Evolutionary conservation across 2,113 vertebrate genomes (phyloP).

Genomic region (Saiga tatarica): DNA sequence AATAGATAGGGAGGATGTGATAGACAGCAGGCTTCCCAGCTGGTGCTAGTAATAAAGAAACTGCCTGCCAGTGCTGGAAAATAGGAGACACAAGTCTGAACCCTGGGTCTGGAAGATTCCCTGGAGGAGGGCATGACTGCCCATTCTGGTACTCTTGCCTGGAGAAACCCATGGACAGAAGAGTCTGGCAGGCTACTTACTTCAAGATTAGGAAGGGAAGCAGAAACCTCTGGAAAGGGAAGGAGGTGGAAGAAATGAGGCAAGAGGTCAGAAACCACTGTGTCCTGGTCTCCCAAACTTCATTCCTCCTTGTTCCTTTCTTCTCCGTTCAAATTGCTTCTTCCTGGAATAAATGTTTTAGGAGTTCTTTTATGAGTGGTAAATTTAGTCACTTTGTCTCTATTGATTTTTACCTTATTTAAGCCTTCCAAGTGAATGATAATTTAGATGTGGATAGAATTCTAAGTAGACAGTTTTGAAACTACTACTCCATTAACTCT

Average conservation of each 20-base stretch:
- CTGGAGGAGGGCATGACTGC: background rate
- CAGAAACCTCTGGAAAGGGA: background rate
- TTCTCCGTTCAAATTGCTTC: background rate
- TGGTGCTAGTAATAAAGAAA: background rate
- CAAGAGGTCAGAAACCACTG: background rate
- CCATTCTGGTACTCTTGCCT: background rate
- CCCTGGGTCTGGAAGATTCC: background rate
- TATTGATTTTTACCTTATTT: background rate
- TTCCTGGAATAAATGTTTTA: background rate
- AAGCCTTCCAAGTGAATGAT: background rate
- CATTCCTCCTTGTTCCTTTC: background rate
- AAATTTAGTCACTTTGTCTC: background rate
- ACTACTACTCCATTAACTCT: background rate
- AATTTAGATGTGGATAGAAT: background rate
- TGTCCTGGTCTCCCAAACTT: background rate
- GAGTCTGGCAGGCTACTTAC: background rate
- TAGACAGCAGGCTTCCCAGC: background rate
- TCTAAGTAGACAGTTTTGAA: background rate
- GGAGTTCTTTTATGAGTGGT: background rate
- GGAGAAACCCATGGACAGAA: background rate
- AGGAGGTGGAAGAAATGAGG: background rate
- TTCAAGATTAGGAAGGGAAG: background rate
- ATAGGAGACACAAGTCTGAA: background rate
- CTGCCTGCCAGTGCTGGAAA: background rate
- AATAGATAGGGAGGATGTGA: background rate